These are phyloP conservation scores for Hyphantria cunea DNA, from an alignment of 1,140 invertebrate genomes.

Conservation along the genomic window DNA sequence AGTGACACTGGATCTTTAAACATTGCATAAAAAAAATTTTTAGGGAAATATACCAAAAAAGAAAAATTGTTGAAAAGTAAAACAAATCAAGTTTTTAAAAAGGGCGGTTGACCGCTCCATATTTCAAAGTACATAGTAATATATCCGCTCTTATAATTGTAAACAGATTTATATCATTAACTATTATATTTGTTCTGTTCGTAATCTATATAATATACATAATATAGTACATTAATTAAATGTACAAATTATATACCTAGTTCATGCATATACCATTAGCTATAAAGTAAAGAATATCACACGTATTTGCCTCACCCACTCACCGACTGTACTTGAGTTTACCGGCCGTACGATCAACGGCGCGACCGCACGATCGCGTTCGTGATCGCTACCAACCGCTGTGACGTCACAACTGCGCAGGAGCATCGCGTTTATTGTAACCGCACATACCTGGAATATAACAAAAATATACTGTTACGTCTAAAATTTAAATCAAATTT, in stretches of 20 bases:
- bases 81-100: no score
- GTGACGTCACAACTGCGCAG: slow-evolving; percentile 42
- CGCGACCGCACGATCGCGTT: slow-evolving; percentile 12
- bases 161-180: background rate
- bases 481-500: background rate
- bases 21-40: no score
- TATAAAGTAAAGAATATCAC: slow-evolving; percentile 17
- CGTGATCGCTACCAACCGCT: slow-evolving; percentile 20
- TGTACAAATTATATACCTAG: background rate
- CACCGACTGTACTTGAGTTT: slow-evolving; percentile 29
- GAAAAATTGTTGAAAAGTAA: no score
- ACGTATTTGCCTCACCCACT: slow-evolving; percentile 18
- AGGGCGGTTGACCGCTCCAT: background rate
- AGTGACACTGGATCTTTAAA: no score
- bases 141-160: background rate
- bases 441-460: slow-evolving; percentile 66
- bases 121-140: background rate
- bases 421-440: slow-evolving; percentile 54
- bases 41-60: no score
- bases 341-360: slow-evolving; percentile 14
- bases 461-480: background rate
- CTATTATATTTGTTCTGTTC: background rate
- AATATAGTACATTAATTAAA: background rate
- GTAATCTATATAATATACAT: background rate
- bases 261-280: slow-evolving; percentile 2